Base-by-base conservation (phyloP, 2,113 vertebrate genomes). In the Pseudolaguvia tuberculata region DNA sequence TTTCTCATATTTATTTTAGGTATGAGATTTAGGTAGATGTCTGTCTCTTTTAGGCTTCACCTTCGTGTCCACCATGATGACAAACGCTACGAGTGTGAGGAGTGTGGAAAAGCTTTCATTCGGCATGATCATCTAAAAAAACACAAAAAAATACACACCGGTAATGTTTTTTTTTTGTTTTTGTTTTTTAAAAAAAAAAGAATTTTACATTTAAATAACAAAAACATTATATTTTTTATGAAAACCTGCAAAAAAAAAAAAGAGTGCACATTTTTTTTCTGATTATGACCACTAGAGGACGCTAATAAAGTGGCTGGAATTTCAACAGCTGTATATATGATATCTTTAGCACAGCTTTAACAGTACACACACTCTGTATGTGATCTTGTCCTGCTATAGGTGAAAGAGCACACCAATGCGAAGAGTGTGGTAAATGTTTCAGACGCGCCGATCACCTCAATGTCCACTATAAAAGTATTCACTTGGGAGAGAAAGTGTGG, bases 371-470 rank as follows among this genome's bases (percentile, higher is more conserved):
- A 51, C 9, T n/a, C 18, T 20, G 4, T 18, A 42, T 42, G 39
- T 42, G 8, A 42, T 42, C 39, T 47, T 58, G 13, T 39, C 35
- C 71, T 63, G 29, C 52, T 58, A 9, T 77, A 99, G 97, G 94
- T 76, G 97, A 99, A 86, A 96, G 97, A 86, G 96, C 95, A 1
- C 96, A 99, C 85, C 97, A 99, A 58, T 98, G 97, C 85, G 97
- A 99, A 81, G 96, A 98, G 80, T 99, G 97, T 85, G 97, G 97
- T 7, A 99, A 98, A 78, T 99, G 97, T 81, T 96, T 99, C 88
- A 91, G 97, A 20, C 93, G 96, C 25, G 93, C 95, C 51, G 97
- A 99, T 81, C 97, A 99, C 66, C 92, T 99, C 79, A 95, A 94
- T 1, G 96, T 98, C 79, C 97, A 99, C 85, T 96, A 98, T 80